Conservation (phyloP, 2,113 vertebrate species). For the Entomyzon cyanotis region DNA sequence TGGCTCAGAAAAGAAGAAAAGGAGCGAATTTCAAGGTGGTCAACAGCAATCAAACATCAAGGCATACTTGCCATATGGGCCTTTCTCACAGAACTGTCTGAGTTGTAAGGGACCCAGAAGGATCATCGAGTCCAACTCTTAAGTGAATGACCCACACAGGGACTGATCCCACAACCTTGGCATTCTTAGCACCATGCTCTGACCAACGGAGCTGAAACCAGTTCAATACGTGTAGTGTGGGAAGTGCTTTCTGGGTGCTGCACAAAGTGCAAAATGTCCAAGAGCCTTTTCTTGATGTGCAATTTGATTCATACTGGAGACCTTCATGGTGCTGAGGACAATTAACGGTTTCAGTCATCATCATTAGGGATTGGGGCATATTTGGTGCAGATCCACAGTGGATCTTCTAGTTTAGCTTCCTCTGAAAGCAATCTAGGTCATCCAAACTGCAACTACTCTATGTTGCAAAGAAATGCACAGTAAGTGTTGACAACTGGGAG, state of each 20-base stretch:
- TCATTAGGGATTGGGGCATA: not conserved
- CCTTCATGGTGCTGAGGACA: not conserved
- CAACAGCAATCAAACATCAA: not conserved
- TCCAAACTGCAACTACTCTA: not conserved
- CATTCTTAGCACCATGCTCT: not conserved
- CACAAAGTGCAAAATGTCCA: not conserved
- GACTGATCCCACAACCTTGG: not conserved
- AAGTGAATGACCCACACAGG: not conserved
- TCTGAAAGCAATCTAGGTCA: not conserved
- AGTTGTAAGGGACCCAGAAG: not conserved
- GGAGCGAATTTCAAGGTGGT: not conserved
- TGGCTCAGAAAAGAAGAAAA: not conserved
- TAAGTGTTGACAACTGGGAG: not conserved
- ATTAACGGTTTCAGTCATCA: not conserved
- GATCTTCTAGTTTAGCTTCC: not conserved
- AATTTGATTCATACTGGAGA: not conserved
- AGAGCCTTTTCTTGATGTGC: not conserved
- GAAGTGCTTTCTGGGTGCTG: not conserved
- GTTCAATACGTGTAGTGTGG: not conserved
- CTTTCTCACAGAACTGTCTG: not conserved
- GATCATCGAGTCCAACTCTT: not conserved
- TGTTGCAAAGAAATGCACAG: not conserved
- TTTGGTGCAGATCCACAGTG: not conserved
- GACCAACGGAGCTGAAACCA: not conserved
- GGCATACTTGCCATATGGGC: not conserved